Percentiles rank a stretch among this genome's conserved stretches.
phyloP scores from a whole-genome alignment of 1,140 invertebrate species.

The Hetaerina americana region DNA sequence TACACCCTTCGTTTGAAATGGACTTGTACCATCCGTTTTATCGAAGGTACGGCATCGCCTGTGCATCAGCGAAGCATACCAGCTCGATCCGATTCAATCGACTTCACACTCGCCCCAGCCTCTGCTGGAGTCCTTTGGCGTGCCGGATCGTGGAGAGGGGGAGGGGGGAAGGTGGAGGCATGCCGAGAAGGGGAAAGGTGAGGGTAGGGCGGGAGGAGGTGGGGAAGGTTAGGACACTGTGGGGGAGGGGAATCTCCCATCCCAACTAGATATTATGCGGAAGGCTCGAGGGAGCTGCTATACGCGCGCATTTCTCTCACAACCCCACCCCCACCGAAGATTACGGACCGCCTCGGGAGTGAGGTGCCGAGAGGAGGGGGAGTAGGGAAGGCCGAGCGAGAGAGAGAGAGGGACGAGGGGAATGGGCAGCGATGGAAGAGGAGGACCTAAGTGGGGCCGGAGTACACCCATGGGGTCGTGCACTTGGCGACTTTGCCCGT shows the following conservation, averaged over 20 bases:
- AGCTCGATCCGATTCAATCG: too few relatives aligned
- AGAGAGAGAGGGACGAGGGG: background rate
- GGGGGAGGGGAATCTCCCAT: background rate
- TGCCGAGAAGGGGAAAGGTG: background rate
- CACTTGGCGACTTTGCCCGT: background rate
- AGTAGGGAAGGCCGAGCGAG: too few relatives aligned
- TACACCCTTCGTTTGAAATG: too few relatives aligned
- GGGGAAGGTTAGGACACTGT: background rate
- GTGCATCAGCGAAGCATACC: too few relatives aligned
- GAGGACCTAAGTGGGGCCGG: background rate
- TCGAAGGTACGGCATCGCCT: too few relatives aligned
- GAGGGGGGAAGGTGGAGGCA: background rate
- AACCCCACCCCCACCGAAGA: constrained; percentile 1
- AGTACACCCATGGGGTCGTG: background rate
- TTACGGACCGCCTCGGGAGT: background rate
- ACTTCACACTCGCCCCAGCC: too few relatives aligned
- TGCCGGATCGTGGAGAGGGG: background rate
- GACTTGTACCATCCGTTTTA: too few relatives aligned
- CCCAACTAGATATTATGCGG: background rate
- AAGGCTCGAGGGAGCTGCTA: background rate
- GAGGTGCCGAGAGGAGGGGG: constrained; percentile 1
- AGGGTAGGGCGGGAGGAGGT: background rate
- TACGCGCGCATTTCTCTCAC: constrained; percentile 1
- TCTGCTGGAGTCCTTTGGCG: too few relatives aligned
- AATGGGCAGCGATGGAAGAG: too few relatives aligned